Evolutionary conservation across 2,888 invertebrate species (phyloP), one percentile per base, ranked within the genome.

Genomic region (Sycophila texana): DNA sequence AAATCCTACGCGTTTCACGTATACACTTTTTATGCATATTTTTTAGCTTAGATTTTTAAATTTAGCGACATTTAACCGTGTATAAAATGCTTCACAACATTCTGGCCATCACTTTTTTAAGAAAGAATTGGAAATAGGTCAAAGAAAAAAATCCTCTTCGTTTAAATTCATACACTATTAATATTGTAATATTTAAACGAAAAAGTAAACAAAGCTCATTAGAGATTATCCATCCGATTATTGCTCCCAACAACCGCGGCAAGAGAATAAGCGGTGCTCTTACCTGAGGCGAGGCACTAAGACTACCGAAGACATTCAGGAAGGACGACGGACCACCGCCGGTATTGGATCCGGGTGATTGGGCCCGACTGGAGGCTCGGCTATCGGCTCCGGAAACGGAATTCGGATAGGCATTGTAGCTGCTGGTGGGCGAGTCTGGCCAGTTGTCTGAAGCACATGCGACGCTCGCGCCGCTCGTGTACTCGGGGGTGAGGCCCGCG

Each of bases 351-450:
- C 83, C 81, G 0, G 87, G 85, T 4, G 87, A 86, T 47, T 86
- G 84, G 1, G 84, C 82, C 4, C 83, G 82, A 79, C 85, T 87
- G 4, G 86, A 87, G 16, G 84, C 81, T 4, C 82, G 83, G 73
- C 84, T 87, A 51, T 83, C 84, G 4, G 85, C 83, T 53, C 84
- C 80, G 20, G 85, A 85, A 10, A 67, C 57, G 3, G 68, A 70
- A 30, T 65, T 67, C 0, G 83, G 77, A 71, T 84, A 84, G 58
- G 82, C 74, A 71, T 85, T 85, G 61, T 80, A 82, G 65, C 84
- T 83, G 20, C 84, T 85, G 1, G 78, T 77, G 39, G 84, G 85
- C 7, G 86, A 87, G 78, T 87, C 85, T 4, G 86, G 83, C 85
- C 85, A 86, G 49, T 82, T 80, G 74, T 86, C 85, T 13, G 82